These are phyloP conservation scores for Puma concolor DNA, from an alignment of 2,113 vertebrate species.

Conservation along the genomic window DNA sequence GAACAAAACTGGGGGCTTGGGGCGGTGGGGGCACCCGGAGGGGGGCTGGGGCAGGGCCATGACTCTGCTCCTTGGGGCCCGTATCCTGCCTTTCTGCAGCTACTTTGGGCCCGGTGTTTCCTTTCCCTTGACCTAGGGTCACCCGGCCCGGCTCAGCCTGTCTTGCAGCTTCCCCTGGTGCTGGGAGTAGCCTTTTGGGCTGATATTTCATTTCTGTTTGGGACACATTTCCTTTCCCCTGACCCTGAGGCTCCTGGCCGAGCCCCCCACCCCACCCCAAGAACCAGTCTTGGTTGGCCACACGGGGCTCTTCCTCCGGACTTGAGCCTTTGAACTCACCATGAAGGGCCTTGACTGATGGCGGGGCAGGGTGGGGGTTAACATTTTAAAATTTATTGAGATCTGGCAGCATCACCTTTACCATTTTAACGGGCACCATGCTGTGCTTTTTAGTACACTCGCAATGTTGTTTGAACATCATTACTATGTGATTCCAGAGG, in stretches of 20 bases:
- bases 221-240: neutral
- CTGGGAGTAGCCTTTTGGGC: neutral
- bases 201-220: neutral
- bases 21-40: rapidly evolving
- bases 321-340: neutral
- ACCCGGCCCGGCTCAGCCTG: neutral
- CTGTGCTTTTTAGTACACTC: neutral
- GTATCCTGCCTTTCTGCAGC: neutral
- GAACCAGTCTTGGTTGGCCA: neutral
- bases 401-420: neutral
- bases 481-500: neutral
- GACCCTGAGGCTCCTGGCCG: neutral
- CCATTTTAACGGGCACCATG: neutral
- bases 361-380: rapidly evolving
- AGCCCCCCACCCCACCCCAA: neutral
- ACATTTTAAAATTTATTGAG: neutral
- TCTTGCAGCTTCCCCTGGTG: neutral
- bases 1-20: neutral
- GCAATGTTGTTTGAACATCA: neutral
- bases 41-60: rapidly evolving
- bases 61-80: neutral
- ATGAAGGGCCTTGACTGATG: neutral
- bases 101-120: neutral
- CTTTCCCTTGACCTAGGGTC: slow-evolving; percentile 39
- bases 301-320: neutral